A percentile compares a stretch with the other conserved stretches of the same genome.
Conservation (phyloP, 2,797 vertebrate genomes). For the Lagodon rhomboides region DNA sequence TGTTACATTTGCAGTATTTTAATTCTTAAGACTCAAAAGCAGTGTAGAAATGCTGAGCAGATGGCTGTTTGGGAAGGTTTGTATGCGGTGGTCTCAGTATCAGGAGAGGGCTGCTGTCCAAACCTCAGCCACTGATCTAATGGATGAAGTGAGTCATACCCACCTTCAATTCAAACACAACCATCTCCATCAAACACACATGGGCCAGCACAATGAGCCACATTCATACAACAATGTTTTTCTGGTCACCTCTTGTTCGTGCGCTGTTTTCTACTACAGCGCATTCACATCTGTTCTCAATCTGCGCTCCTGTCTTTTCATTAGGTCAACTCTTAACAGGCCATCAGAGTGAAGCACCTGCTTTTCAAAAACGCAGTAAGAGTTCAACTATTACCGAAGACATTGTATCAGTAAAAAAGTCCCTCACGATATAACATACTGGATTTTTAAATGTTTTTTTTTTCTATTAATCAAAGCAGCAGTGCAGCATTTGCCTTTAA, state of each 20-base stretch:
- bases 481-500: slow-evolving; percentile 74
- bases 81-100: slow-evolving; percentile 80
- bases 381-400: slow-evolving; percentile 46
- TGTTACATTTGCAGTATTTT: slow-evolving; percentile 83
- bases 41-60: slow-evolving; percentile 81
- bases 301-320: slow-evolving; percentile 65
- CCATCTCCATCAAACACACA: slow-evolving; percentile 80
- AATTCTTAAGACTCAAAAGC: slow-evolving; percentile 79
- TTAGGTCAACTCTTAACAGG: slow-evolving; percentile 63
- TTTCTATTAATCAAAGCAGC: slow-evolving; percentile 60
- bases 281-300: slow-evolving; percentile 72
- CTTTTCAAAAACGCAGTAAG: slow-evolving; percentile 58
- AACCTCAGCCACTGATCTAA: slow-evolving; percentile 85
- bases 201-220: slow-evolving; percentile 75
- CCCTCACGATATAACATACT: slow-evolving; percentile 43
- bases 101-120: slow-evolving; percentile 79
- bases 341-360: slow-evolving; percentile 73
- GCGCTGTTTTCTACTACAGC: slow-evolving; percentile 46
- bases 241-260: slow-evolving; percentile 67
- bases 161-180: slow-evolving; percentile 76
- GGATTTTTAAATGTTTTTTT: slow-evolving; percentile 26
- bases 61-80: slow-evolving; percentile 81
- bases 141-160: slow-evolving; percentile 87
- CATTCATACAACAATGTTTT: slow-evolving; percentile 70
- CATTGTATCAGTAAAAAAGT: slow-evolving; percentile 46